Percentiles rank a stretch among this genome's conserved stretches.
Conservation (phyloP, 2,888 invertebrate genomes). For the Catonia carolina region DNA sequence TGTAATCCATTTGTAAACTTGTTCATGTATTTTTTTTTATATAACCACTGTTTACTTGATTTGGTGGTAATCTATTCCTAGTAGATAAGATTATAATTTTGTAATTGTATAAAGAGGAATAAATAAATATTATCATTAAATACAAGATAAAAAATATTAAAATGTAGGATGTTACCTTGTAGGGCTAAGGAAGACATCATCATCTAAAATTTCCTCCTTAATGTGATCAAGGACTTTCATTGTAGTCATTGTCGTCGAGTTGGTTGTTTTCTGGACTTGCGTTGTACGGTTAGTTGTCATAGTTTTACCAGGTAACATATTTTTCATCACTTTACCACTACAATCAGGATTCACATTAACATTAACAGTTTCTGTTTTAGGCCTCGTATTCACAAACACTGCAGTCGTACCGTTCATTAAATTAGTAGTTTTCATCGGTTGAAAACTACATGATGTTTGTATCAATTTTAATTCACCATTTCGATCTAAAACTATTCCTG, state of each 20-base stretch:
- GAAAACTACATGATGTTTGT: slow-evolving; percentile 44
- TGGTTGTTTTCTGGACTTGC: slow-evolving; percentile 15
- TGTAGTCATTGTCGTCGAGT: slow-evolving; percentile 7
- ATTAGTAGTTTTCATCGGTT: slow-evolving; percentile 27
- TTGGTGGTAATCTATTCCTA: no score
- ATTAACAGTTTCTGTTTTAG: slow-evolving; percentile 16
- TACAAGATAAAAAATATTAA: no score
- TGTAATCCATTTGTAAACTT: no score
- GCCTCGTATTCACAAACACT: slow-evolving; percentile 28
- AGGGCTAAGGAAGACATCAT: slow-evolving; percentile 74
- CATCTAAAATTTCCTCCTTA: slow-evolving; percentile 62
- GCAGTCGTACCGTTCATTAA: slow-evolving; percentile 28
- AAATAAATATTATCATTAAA: no score
- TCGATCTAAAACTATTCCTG: slow-evolving; percentile 54
- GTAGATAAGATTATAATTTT: no score
- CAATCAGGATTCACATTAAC: no score
- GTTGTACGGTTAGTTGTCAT: slow-evolving; percentile 9
- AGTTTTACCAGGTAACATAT: slow-evolving; percentile 18
- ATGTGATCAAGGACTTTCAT: slow-evolving; percentile 38
- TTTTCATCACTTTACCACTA: slow-evolving; percentile 18
- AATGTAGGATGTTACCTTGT: slow-evolving; percentile 14
- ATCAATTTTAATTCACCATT: slow-evolving; percentile 57
- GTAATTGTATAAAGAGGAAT: no score
- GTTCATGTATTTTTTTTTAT: no score
- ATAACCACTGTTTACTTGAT: no score